phyloP scores from a whole-genome alignment of 2,888 invertebrate genomes.

The Eupithecia vulgata region DNA sequence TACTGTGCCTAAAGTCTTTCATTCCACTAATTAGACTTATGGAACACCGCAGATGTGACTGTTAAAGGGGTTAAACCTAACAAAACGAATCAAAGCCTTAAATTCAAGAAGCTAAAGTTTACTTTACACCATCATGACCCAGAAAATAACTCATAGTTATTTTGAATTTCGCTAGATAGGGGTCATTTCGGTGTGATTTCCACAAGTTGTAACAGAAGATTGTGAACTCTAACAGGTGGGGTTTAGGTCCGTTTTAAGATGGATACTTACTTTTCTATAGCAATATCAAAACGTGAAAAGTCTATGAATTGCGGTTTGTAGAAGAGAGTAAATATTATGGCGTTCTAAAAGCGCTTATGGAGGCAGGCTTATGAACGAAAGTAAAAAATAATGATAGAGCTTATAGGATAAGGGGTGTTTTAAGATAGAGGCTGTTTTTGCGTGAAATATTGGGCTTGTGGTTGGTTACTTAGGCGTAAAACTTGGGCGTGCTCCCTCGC shows the following conservation, averaged over 20 bases:
- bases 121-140: conserved; percentile 14
- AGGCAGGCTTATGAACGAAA: conserved; percentile 27
- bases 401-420: conserved; percentile 30
- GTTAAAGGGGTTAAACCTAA: conserved; percentile 28
- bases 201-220: conserved; percentile 19
- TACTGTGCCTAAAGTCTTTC: conserved; percentile 26
- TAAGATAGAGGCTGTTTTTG: conserved; percentile 28
- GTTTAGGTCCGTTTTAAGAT: conserved; percentile 20
- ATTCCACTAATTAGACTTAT: conserved; percentile 43
- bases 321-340: conserved; percentile 37
- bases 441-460: conserved; percentile 27
- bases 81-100: conserved; percentile 29
- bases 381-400: conserved; percentile 36
- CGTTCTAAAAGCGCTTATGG: conserved; percentile 28
- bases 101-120: conserved; percentile 9
- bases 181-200: conserved; percentile 32
- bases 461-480: conserved; percentile 28
- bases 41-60: conserved; percentile 43
- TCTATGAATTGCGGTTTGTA: conserved; percentile 36
- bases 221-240: conserved; percentile 13
- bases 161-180: conserved; percentile 33
- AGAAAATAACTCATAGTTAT: conserved; percentile 31
- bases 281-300: conserved; percentile 29
- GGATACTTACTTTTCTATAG: conserved; percentile 19
- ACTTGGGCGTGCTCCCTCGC: conserved; percentile 6